A percentile compares a stretch with the other conserved stretches of the same genome.
phyloP scores from a whole-genome alignment of 2,888 invertebrate genomes.

The Eristalinus aeneus region DNA sequence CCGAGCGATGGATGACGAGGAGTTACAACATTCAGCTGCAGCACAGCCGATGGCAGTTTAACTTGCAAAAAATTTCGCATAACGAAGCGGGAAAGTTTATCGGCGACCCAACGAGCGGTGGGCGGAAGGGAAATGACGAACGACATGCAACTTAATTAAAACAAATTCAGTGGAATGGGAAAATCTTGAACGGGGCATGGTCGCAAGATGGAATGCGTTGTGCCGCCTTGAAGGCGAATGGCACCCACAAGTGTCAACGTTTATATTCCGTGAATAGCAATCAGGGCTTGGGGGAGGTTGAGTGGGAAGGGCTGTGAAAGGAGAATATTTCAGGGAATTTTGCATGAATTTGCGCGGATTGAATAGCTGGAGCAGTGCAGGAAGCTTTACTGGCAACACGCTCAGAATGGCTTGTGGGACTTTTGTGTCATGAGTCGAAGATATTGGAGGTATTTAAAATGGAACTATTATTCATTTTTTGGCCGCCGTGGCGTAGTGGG shows the following conservation, averaged over 20 bases:
- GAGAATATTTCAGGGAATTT: background rate
- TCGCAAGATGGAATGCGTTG: background rate
- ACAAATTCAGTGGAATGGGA: slow-evolving; percentile 10
- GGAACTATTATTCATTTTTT: no score
- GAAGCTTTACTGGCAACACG: no score
- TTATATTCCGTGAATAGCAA: background rate
- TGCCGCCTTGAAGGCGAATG: background rate
- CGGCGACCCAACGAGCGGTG: background rate
- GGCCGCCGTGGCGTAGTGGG: no score
- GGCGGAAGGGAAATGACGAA: slow-evolving; percentile 5
- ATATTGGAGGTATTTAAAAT: no score
- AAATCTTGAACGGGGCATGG: background rate
- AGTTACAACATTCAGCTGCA: background rate
- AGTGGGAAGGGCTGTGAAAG: background rate
- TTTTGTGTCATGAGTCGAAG: no score
- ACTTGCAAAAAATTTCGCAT: slow-evolving; percentile 7
- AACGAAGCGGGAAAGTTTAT: slow-evolving; percentile 10
- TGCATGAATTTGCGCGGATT: background rate
- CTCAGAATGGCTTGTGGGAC: no score
- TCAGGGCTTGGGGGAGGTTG: background rate
- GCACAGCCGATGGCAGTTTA: slow-evolving; percentile 22
- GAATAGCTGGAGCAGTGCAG: background rate
- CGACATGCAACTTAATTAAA: slow-evolving; percentile 35
- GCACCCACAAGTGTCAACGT: background rate
- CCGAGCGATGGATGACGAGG: background rate